These are phyloP conservation scores for Poecile atricapillus DNA, from an alignment of 2,113 vertebrate species.

Conservation along the genomic window DNA sequence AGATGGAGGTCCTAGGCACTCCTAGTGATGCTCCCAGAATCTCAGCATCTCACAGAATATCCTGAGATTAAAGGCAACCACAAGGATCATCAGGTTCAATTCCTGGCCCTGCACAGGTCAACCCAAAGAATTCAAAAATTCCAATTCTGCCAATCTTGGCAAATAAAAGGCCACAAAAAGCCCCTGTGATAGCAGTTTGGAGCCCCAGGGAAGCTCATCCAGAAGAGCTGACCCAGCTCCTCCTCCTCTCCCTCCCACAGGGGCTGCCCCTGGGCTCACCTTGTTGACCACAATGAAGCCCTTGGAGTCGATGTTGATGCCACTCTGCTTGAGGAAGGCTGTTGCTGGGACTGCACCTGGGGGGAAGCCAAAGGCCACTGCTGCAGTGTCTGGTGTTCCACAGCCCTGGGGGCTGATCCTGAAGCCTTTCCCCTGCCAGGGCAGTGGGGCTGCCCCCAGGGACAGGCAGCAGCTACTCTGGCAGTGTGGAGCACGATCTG, in stretches of 20 bases:
- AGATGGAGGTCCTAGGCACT: rapidly evolving
- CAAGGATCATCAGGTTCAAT: neutral
- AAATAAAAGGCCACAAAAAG: neutral
- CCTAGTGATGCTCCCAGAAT: neutral
- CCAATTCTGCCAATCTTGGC: neutral
- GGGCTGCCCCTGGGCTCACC: conserved; percentile 63
- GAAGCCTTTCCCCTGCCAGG: neutral
- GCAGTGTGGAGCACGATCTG: neutral
- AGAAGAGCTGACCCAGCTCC: neutral
- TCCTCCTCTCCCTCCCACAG: neutral
- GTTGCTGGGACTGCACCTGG: conserved; percentile 90
- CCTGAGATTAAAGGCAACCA: neutral
- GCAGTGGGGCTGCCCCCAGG: neutral
- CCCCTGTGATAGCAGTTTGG: neutral
- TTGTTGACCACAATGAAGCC: conserved; percentile 96
- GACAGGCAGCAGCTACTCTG: neutral
- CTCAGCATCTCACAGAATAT: neutral
- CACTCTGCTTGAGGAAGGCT: conserved; percentile 89
- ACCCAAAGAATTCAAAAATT: neutral
- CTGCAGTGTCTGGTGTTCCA: rapidly evolving
- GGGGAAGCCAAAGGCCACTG: neutral
- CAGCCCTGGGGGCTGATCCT: neutral
- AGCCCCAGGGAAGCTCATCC: neutral
- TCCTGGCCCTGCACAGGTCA: neutral
- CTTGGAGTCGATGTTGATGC: conserved; percentile 88